Evolutionary conservation across 2,888 invertebrate species (phyloP), one percentile per base, ranked within the genome.

Genomic region (Brenthis daphne): DNA sequence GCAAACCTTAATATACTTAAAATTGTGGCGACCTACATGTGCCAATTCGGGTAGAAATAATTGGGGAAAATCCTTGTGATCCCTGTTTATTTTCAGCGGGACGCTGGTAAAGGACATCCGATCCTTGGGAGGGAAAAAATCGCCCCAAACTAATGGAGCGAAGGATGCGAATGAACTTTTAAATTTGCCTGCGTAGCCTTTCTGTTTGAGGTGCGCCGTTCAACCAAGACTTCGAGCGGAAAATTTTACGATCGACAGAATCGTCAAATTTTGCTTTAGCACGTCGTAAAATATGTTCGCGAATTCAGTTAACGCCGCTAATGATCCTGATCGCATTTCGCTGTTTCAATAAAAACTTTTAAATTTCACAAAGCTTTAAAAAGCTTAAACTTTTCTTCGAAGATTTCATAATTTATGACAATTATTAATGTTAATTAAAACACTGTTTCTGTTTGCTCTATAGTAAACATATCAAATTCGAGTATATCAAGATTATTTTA

Each of bases 141-240:
- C 80, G 69, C 79, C 82, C 84, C 80, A 74, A 85, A 84, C 88
- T 89, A 90, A 90, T 90, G 89, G 89, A 86, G 81, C 86, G 85
- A 75, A 78, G 78, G 79, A 81, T 78, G 76, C 75, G 82, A 82
- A 83, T 85, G 85, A 87, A 89, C 88, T 88, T 87, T 84, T 80
- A 82, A 88, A 89, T 81, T 76, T 74, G 68, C 69, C 72, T 58
- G 69, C 66, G 71, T 60, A 67, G 71, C 72, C 67, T 68, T 73
- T 71, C 69, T 73, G 58, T 70, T 73, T 69, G 61, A 72, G 67
- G 70, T 57, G 66, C 55, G 64, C 63, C 57, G 63, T 58, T 68
- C 70, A 53, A 69, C 66, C 61, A 71, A 54, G 67, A 66, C 47
- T 60, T 72, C 65, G 70, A 61, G 67, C 66, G 72, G 69, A 75